Base-by-base conservation (phyloP, 2,888 invertebrate genomes). In the Leptothorax acervorum region DNA sequence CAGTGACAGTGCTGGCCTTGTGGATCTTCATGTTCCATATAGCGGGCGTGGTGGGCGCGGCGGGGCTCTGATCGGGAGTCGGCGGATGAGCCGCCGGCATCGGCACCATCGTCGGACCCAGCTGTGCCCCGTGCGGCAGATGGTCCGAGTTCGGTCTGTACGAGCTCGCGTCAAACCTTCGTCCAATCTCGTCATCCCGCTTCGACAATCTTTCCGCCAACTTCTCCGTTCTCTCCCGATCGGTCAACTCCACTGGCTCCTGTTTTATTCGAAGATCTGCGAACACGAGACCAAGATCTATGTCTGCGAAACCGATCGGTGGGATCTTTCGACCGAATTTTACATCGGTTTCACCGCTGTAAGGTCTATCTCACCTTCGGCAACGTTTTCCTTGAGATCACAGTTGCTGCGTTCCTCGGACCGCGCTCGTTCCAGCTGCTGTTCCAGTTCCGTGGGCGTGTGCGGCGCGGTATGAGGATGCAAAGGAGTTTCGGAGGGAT, bases 1-100 rank as follows among this genome's bases (percentile, higher is more conserved):
- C 97, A 93, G 98, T 98, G 90, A 98, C 97, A 92, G 97, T 97
- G 89, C 97, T 97, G 92, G 97, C 97, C 95, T 98, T 96, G 91
- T 95, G 95, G 86, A 96, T 95, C 88, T 96, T 96, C 74, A 96
- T 95, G 92, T 96, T 96, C 96, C 96, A 96, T 92, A 96, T 94
- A 85, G 95, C 95, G 65, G 94, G 93, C 39, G 75, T 23, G 55
- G 95, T 95, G 75, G 96, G 95, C 39, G 75, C 57, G 28, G 95
- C 95, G 78, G 96, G 95, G 90, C 95, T 95, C 86, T 96, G 94
- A 91, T 96, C 96, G 62, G 95, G 93, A 62, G 94, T 95, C 12
- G 95, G 94, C 89, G 95, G 95, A 89, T 95, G 95, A 87, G 92
- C 91, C 23, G 94, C 91, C 28, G 93, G 93, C 96, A 96, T 85